Percentiles rank a stretch among this genome's conserved stretches.
These are phyloP conservation scores for Hemicordylus capensis DNA, from an alignment of 2,113 vertebrate genomes.

Conservation along the genomic window DNA sequence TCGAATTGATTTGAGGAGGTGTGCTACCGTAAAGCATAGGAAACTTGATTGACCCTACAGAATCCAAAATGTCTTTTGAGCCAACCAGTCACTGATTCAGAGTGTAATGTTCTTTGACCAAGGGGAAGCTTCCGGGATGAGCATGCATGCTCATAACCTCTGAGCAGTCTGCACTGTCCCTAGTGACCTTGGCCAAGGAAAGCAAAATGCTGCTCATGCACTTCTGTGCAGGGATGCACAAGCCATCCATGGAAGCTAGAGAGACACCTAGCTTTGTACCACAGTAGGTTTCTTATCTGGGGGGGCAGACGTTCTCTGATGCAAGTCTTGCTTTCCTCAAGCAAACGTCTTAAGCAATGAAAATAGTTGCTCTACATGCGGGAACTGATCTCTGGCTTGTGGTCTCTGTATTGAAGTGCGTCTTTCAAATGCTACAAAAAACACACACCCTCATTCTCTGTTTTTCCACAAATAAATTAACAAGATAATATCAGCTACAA, in stretches of 20 bases:
- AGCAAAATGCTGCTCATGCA: background rate
- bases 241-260: too few species aligned
- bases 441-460: background rate
- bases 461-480: background rate
- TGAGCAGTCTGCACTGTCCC: background rate
- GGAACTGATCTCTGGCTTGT: background rate
- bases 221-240: background rate
- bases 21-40: too few species aligned
- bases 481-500: background rate
- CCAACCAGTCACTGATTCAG: too few species aligned
- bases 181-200: background rate
- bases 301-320: background rate
- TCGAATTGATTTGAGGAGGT: too few species aligned
- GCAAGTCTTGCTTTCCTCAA: background rate
- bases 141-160: background rate
- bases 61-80: too few species aligned
- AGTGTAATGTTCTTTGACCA: too few species aligned
- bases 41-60: too few species aligned
- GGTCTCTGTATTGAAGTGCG: background rate
- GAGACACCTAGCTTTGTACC: too few species aligned
- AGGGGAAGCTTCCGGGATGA: too few species aligned
- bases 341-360: background rate
- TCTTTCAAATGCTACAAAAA: background rate
- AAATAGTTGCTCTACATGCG: background rate
- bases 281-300: too few species aligned